These are phyloP conservation scores for Pristionchus fissidentatus DNA, from an alignment of 2,888 invertebrate species.

Conservation along the genomic window DNA sequence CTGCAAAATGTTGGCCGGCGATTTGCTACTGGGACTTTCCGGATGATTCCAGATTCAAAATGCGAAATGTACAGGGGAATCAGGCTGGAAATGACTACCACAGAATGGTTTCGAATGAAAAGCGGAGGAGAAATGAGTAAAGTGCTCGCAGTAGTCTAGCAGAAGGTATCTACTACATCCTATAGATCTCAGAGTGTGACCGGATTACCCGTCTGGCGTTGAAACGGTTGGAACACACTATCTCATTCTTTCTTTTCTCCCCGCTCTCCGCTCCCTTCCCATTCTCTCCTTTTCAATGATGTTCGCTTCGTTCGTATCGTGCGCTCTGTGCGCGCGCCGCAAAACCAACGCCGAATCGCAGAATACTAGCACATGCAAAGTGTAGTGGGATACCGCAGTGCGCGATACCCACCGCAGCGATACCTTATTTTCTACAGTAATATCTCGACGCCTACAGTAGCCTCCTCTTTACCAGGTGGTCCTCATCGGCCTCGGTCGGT, in stretches of 20 bases:
- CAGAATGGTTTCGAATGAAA: neutral
- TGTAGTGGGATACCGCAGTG: neutral
- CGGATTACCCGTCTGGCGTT: neutral
- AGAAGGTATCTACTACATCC: neutral
- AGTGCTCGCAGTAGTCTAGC: too few relatives aligned
- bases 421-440: neutral
- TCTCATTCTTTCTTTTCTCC: neutral
- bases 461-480: slow-evolving; percentile 20
- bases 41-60: too few relatives aligned
- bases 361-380: neutral
- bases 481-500: slow-evolving; percentile 3
- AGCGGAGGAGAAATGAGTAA: too few relatives aligned
- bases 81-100: neutral
- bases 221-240: neutral
- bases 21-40: too few relatives aligned
- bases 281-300: neutral
- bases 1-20: neutral
- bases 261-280: neutral
- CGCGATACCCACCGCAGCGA: neutral
- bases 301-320: neutral
- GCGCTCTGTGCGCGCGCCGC: too few relatives aligned
- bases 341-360: too few relatives aligned
- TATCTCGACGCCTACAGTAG: neutral
- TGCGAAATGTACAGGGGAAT: neutral
- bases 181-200: neutral